These are phyloP conservation scores for Acrobasis repandana DNA, from an alignment of 2,888 invertebrate genomes.

Conservation along the genomic window DNA sequence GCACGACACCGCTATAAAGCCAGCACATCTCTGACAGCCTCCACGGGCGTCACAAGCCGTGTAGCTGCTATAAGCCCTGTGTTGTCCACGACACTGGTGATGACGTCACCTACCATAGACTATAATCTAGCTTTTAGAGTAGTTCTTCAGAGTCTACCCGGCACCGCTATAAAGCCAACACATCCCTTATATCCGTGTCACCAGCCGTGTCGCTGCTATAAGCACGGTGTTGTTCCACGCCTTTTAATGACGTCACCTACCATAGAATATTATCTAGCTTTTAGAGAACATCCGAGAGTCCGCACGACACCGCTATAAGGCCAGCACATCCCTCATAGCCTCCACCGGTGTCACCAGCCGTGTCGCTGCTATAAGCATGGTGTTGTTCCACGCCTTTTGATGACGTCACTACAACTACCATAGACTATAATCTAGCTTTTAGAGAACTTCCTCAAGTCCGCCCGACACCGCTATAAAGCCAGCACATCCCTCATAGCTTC, in stretches of 20 bases:
- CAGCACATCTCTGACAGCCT: constrained; percentile 64
- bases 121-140: not conserved
- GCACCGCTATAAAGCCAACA: constrained; percentile 43
- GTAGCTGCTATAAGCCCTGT: constrained; percentile 68
- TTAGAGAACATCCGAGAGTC: not conserved
- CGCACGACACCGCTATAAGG: constrained; percentile 37
- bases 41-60: constrained; percentile 62
- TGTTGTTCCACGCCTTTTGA: constrained; percentile 64
- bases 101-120: constrained; percentile 39
- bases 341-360: constrained; percentile 65
- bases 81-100: constrained; percentile 61
- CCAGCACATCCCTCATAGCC: constrained; percentile 61
- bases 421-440: not conserved
- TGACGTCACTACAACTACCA: constrained; percentile 43
- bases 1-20: constrained; percentile 38
- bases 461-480: constrained; percentile 37
- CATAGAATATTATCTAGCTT: too few relatives aligned
- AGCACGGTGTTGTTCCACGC: constrained; percentile 67
- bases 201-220: constrained; percentile 66
- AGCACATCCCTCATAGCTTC: constrained; percentile 67
- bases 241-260: constrained; percentile 65
- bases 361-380: constrained; percentile 67
- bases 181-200: constrained; percentile 65
- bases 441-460: not conserved
- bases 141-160: not conserved